These are phyloP conservation scores for Agelaius tricolor DNA, from an alignment of 2,113 vertebrate genomes.

Conservation along the genomic window DNA sequence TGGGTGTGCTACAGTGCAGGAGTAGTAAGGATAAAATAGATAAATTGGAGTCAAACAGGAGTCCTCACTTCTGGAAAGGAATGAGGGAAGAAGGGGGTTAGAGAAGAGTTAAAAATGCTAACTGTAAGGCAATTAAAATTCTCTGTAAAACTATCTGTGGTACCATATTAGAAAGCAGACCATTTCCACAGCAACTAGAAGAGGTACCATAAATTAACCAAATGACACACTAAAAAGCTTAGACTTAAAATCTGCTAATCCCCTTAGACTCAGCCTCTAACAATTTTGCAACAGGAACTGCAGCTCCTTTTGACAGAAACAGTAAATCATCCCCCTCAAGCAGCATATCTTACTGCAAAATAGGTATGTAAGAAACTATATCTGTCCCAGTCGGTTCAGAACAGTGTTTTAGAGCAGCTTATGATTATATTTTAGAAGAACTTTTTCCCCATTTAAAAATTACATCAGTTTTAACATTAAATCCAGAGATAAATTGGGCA, in stretches of 20 bases:
- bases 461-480: constrained; percentile 42
- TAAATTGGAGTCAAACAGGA: background rate
- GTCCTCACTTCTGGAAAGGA: background rate
- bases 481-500: constrained; percentile 30
- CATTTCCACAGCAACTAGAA: constrained; percentile 4
- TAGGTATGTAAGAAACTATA: constrained; percentile 30
- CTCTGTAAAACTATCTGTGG: background rate
- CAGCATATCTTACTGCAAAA: constrained; percentile 45
- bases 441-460: constrained; percentile 34
- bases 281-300: constrained; percentile 20
- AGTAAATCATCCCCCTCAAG: constrained; percentile 52
- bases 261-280: constrained; percentile 51
- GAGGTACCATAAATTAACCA: constrained; percentile 50
- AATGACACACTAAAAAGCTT: constrained; percentile 49
- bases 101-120: background rate
- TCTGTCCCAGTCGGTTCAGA: constrained; percentile 16
- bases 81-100: background rate
- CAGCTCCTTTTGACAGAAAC: constrained; percentile 34
- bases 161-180: background rate
- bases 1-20: background rate
- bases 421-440: constrained; percentile 33
- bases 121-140: constrained; percentile 30
- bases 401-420: constrained; percentile 32
- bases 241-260: constrained; percentile 54
- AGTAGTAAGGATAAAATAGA: background rate